Conservation (phyloP, 2,113 vertebrate species). For the Ondatra zibethicus region DNA sequence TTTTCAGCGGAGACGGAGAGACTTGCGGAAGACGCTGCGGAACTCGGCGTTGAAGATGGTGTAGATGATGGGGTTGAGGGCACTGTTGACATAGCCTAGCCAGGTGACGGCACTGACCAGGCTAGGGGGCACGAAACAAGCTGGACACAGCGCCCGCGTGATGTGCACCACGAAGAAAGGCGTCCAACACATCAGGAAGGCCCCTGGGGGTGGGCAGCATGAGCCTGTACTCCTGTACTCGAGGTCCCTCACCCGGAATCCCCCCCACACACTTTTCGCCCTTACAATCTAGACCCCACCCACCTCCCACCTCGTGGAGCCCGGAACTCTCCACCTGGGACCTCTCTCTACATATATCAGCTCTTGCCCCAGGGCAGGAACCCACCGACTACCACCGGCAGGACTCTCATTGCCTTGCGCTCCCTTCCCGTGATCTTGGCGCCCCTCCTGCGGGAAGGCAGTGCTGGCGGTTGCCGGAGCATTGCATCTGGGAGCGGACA, state of each 20-base stretch:
- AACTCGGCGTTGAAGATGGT: slow-evolving; percentile 96
- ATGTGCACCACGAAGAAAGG: slow-evolving; percentile 97
- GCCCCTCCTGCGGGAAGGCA: slow-evolving; percentile 77
- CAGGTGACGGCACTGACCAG: slow-evolving; percentile 96
- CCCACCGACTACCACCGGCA: slow-evolving; percentile 96
- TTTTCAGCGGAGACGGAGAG: slow-evolving; percentile 85
- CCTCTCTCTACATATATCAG: neutral
- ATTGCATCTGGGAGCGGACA: slow-evolving; percentile 80
- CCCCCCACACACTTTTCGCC: neutral
- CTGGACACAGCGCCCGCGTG: slow-evolving; percentile 90
- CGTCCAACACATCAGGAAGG: slow-evolving; percentile 97
- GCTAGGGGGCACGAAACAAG: slow-evolving; percentile 88
- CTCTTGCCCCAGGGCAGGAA: slow-evolving; percentile 83
- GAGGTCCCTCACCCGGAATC: neutral
- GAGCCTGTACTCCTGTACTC: neutral
- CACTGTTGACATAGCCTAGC: slow-evolving; percentile 98
- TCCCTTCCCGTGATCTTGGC: slow-evolving; percentile 94
- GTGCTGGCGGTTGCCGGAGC: neutral
- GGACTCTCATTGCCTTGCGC: slow-evolving; percentile 95
- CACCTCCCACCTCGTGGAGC: rapidly evolving
- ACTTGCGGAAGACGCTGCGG: slow-evolving; percentile 93
- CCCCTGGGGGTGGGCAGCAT: slow-evolving; percentile 85
- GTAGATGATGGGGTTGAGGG: slow-evolving; percentile 96
- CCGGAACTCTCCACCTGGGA: neutral
- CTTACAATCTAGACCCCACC: neutral